Evolutionary conservation across 2,888 invertebrate species (phyloP), one percentile per base, ranked within the genome.

Genomic region (Eucriotettix oculatus): DNA sequence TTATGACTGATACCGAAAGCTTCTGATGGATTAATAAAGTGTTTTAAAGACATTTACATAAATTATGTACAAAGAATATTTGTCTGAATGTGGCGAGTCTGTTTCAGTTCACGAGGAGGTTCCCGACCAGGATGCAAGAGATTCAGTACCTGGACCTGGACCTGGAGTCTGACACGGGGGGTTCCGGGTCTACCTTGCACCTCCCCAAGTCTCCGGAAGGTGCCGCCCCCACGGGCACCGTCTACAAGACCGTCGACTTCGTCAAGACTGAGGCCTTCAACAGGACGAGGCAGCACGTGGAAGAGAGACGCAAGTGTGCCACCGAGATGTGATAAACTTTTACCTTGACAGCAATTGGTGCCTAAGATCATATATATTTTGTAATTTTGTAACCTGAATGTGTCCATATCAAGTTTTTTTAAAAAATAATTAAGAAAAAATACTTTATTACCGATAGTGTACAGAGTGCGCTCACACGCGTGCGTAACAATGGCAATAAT

Each of bases 161-260:
- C 73, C 79, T 88, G 16, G 58, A 48, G 16, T 76, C 80, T 1
- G 76, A 67, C 56, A 63, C 63, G 42, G 59, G 59, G 48, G 63
- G 60, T 10, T 59, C 60, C 52, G 43, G 64, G 12, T 53, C 62
- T 16, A 58, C 60, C 52, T 53, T 59, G 11, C 62, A 64, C 42
- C 59, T 58, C 48, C 67, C 68, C 2, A 68, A 67, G 63, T 68
- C 69, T 12, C 70, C 69, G n/a, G 67, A 68, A 60, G 60, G 66
- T 9, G 57, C 57, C 52, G 61, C 53, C 11, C 54, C 60, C 16
- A 62, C 60, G 10, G 57, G 61, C 42, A 75, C 87, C 0, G 90
- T 90, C 10, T 95, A 95, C 74, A 91, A 93, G 72, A 90, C 88
- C 1, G 93, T 96, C 0, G 95, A 96, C 75, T 95, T 95, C 76